phyloP scores from a whole-genome alignment of 2,888 invertebrate species.

The Anagyrus pseudococci region DNA sequence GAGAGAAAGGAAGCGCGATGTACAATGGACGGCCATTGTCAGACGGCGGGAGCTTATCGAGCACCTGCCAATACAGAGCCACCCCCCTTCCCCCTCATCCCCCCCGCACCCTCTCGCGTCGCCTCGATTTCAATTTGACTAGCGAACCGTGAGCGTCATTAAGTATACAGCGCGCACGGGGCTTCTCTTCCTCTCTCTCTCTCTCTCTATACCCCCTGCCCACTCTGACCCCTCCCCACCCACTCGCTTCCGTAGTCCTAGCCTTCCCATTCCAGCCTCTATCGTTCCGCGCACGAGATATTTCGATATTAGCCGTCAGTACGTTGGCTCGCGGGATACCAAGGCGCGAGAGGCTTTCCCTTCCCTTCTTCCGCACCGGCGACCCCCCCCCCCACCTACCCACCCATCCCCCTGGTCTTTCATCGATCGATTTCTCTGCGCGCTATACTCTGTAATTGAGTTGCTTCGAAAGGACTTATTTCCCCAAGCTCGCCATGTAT shows the following conservation, averaged over 20 bases:
- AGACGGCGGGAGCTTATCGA: conserved; percentile 47
- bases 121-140: conserved; percentile 50
- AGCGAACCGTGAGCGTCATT: conserved; percentile 48
- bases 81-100: neutral
- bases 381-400: no score
- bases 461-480: no score
- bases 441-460: no score
- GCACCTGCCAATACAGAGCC: conserved; percentile 48
- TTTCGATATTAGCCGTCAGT: conserved; percentile 8
- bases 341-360: neutral
- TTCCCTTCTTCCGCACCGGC: no score
- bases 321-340: neutral
- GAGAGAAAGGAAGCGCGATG: conserved; percentile 37
- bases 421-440: no score
- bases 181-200: neutral
- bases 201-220: neutral
- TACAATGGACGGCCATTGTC: conserved; percentile 48
- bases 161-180: conserved; percentile 42
- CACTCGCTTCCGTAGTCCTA: no score
- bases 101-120: neutral
- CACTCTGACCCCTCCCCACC: no score
- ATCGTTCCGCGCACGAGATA: neutral
- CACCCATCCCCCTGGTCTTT: no score
- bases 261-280: no score
- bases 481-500: no score